Percentiles rank a stretch among this genome's conserved stretches.
Evolutionary conservation across 2,113 vertebrate genomes (phyloP).

Genomic region (cattle (Bos taurus)): DNA sequence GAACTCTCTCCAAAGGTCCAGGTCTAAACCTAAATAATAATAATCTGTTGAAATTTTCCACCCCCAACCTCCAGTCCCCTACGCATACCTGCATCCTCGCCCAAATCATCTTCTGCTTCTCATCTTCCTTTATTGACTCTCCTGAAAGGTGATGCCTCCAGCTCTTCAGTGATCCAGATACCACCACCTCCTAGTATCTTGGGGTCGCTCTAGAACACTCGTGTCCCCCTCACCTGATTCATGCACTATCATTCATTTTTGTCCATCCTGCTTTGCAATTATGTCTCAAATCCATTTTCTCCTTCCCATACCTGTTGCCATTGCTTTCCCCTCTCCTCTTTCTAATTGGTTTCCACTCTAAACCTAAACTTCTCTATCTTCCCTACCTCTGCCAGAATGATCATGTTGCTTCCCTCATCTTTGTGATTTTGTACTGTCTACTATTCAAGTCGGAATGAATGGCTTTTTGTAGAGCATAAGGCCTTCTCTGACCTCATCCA

Average conservation of each 20-base stretch:
- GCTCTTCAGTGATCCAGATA: not conserved
- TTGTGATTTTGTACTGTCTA: not conserved
- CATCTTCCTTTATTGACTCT: too few relatives aligned
- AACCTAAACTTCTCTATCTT: not conserved
- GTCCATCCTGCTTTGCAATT: not conserved
- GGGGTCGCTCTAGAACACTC: not conserved
- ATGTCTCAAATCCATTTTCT: not conserved
- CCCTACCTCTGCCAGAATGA: fast-evolving
- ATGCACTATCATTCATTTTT: not conserved
- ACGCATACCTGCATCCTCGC: not conserved
- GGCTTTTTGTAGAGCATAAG: not conserved
- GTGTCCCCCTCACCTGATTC: too few relatives aligned
- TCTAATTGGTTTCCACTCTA: not conserved
- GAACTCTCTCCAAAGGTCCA: not conserved
- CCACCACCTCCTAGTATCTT: not conserved
- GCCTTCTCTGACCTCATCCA: not conserved
- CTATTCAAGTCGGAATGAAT: not conserved
- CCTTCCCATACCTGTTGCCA: not conserved
- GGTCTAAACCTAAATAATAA: not conserved
- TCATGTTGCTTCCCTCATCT: not conserved
- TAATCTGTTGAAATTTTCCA: not conserved
- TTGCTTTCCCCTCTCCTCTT: not conserved
- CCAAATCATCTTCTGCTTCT: not conserved
- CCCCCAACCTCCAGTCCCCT: too few relatives aligned
- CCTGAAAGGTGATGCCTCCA: not conserved